A percentile compares a stretch with the other conserved stretches of the same genome.
phyloP scores from a whole-genome alignment of 2,113 vertebrate species.

The Pseudopipra pipra region DNA sequence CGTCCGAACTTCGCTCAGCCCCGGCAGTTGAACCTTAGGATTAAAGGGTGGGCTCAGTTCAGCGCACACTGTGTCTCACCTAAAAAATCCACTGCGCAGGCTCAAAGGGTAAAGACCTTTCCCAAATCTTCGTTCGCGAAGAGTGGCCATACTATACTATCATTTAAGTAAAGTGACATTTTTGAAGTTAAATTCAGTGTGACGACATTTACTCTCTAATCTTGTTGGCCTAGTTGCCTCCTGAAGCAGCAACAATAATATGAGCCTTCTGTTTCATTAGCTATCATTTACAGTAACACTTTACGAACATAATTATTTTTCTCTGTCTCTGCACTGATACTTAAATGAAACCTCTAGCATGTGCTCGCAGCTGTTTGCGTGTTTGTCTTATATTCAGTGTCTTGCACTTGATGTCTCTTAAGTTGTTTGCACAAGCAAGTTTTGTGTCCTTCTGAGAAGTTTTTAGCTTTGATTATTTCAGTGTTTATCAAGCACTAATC shows the following conservation, averaged over 20 bases:
- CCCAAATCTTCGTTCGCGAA: no score
- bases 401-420: not conserved
- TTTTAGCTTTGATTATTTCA: not conserved
- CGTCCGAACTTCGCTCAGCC: no score
- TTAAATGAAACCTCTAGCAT: not conserved
- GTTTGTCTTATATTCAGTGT: constrained; percentile 7
- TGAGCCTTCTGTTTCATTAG: constrained; percentile 24
- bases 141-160: not conserved
- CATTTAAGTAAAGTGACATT: not conserved
- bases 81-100: no score
- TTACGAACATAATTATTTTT: not conserved
- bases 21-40: no score
- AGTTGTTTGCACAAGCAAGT: not conserved
- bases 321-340: no score
- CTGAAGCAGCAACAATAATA: not conserved
- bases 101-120: no score
- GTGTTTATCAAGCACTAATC: not conserved
- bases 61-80: no score
- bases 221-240: not conserved
- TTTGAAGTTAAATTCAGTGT: not conserved
- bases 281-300: not conserved
- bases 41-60: no score
- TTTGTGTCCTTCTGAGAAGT: not conserved
- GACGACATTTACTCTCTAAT: not conserved
- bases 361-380: not conserved